Conservation (phyloP, 2,888 invertebrate genomes). For the Horisme vitalbata region DNA sequence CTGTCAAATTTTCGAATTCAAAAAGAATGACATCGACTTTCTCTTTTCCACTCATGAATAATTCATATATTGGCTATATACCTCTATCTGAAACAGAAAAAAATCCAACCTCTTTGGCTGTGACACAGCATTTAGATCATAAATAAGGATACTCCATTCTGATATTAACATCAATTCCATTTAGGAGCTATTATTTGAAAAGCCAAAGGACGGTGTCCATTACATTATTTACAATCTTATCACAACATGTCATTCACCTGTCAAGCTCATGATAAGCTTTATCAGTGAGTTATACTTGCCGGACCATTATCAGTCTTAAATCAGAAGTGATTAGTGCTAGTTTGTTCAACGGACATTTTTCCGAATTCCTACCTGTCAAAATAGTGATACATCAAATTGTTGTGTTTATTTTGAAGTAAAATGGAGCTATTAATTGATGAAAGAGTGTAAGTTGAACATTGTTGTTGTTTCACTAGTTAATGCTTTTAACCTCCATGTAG, state of each 20-base stretch:
- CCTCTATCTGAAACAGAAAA: no score
- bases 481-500: no score
- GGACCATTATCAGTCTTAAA: conserved; percentile 23
- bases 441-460: conserved; percentile 26
- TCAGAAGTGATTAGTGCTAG: conserved; percentile 14
- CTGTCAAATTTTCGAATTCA: no score
- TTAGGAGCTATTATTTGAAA: neutral
- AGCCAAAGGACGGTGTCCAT: conserved; percentile 11
- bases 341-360: neutral
- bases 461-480: no score
- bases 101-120: no score
- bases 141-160: no score
- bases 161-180: no score
- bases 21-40: no score
- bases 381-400: conserved; percentile 12
- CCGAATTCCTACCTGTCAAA: conserved; percentile 14
- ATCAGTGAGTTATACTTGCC: conserved; percentile 13
- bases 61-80: no score
- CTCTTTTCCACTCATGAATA: no score
- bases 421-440: conserved; percentile 38
- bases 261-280: conserved; percentile 26
- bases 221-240: conserved; percentile 20
- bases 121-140: no score
- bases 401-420: conserved; percentile 21
- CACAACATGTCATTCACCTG: conserved; percentile 24